Percentiles rank a stretch among this genome's conserved stretches.
Evolutionary conservation across 2,113 vertebrate species (phyloP).

Genomic region (Antennarius striatus): DNA sequence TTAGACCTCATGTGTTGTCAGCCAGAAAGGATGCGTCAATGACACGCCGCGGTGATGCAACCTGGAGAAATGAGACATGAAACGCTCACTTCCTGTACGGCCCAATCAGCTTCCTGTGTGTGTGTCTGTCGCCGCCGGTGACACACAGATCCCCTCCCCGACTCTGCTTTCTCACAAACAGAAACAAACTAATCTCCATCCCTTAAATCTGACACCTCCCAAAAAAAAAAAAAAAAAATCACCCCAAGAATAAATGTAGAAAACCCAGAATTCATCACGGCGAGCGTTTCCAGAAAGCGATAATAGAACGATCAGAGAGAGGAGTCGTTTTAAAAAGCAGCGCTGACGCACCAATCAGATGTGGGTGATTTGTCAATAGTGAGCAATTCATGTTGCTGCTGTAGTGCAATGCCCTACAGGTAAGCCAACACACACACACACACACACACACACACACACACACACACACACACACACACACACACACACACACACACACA

Average conservation of each 20-base stretch:
- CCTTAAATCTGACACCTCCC: constrained; percentile 24
- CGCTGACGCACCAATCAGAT: constrained; percentile 57
- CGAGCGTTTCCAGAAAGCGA: constrained; percentile 9
- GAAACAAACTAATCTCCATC: background rate
- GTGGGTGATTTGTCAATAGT: constrained; percentile 62
- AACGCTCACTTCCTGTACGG: constrained; percentile 66
- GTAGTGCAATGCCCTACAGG: constrained; percentile 57
- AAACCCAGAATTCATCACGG: constrained; percentile 31
- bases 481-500: constrained; percentile 45
- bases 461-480: constrained; percentile 21
- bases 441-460: constrained; percentile 31
- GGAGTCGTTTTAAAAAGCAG: constrained; percentile 49
- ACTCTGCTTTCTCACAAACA: constrained; percentile 37
- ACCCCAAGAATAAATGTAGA: constrained; percentile 21
- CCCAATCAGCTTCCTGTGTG: constrained; percentile 61
- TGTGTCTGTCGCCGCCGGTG: constrained; percentile 42
- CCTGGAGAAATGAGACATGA: constrained; percentile 71
- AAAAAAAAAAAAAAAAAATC: constrained; percentile 4
- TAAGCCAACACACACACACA: constrained; percentile 67
- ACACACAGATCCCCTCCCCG: constrained; percentile 24
- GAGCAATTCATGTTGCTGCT: constrained; percentile 48
- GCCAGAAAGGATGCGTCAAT: constrained; percentile 60
- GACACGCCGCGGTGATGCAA: constrained; percentile 74
- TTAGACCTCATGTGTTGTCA: constrained; percentile 64
- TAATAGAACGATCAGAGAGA: constrained; percentile 52